phyloP scores from a whole-genome alignment of 2,113 vertebrate genomes.

The Tricholaema leucomelas region DNA sequence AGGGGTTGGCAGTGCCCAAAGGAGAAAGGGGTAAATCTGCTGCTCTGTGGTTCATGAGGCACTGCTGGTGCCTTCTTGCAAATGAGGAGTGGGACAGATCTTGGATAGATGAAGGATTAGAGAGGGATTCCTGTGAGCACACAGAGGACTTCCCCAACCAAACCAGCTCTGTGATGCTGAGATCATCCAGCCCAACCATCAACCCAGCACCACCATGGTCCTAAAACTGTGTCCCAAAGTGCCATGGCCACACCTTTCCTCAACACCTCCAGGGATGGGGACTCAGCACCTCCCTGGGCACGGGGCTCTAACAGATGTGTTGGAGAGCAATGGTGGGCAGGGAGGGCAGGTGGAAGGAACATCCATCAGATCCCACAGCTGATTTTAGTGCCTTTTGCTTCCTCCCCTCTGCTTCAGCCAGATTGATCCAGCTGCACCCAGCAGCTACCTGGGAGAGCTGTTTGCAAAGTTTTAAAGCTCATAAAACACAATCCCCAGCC shows the following conservation, averaged over 20 bases:
- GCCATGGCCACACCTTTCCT: no score
- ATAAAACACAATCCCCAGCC: background rate
- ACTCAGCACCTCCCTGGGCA: no score
- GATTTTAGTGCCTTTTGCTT: background rate
- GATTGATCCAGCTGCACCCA: background rate
- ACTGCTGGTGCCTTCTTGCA: fast-evolving
- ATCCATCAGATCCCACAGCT: background rate
- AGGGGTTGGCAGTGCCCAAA: background rate
- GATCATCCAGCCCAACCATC: no score
- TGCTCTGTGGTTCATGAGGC: background rate
- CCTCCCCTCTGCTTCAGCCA: background rate
- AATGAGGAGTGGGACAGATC: background rate
- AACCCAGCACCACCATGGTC: no score
- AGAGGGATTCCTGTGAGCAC: background rate
- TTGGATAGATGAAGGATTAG: background rate
- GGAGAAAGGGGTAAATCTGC: background rate
- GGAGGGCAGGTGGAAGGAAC: background rate
- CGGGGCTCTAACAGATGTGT: background rate
- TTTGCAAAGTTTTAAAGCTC: background rate
- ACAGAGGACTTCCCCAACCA: no score
- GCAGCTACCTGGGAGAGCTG: background rate
- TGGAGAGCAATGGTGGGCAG: background rate
- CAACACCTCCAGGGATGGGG: no score
- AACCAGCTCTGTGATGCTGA: no score
- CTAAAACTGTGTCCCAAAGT: no score